These are phyloP conservation scores for Amiota communis DNA, from an alignment of 2,888 invertebrate species.

Conservation along the genomic window DNA sequence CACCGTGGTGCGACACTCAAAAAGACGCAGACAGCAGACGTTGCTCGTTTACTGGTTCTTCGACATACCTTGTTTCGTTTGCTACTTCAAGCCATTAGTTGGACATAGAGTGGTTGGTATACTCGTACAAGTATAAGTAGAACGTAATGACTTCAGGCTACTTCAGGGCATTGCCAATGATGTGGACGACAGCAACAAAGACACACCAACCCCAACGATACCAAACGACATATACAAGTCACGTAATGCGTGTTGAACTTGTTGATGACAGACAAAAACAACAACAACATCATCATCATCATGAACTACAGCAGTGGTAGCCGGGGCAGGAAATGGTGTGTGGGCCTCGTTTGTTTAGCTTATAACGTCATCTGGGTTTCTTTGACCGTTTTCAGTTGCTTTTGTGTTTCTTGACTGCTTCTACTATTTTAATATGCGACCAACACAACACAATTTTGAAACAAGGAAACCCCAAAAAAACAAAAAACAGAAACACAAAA, in stretches of 20 bases:
- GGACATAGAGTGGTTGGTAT: too few species aligned
- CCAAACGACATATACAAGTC: neutral
- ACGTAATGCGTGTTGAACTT: constrained; percentile 17
- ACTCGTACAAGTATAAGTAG: neutral
- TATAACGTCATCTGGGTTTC: neutral
- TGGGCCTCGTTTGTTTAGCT: too few species aligned
- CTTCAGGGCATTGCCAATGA: too few species aligned
- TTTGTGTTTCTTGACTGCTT: neutral
- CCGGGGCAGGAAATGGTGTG: neutral
- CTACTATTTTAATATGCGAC: constrained; percentile 15
- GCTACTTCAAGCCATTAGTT: too few species aligned
- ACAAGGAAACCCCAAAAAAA: neutral
- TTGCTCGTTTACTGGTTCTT: too few species aligned
- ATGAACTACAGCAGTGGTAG: neutral
- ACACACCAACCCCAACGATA: too few species aligned
- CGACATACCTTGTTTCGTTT: too few species aligned
- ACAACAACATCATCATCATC: neutral
- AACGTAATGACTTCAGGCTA: constrained; percentile 1
- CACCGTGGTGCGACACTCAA: constrained; percentile 28
- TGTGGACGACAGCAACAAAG: too few species aligned
- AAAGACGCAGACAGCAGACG: neutral
- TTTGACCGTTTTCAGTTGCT: neutral
- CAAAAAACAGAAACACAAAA: neutral
- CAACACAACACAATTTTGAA: neutral
- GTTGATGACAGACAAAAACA: constrained; percentile 5